Conservation (phyloP, 2,113 vertebrate species). For the Saimiri boliviensis region DNA sequence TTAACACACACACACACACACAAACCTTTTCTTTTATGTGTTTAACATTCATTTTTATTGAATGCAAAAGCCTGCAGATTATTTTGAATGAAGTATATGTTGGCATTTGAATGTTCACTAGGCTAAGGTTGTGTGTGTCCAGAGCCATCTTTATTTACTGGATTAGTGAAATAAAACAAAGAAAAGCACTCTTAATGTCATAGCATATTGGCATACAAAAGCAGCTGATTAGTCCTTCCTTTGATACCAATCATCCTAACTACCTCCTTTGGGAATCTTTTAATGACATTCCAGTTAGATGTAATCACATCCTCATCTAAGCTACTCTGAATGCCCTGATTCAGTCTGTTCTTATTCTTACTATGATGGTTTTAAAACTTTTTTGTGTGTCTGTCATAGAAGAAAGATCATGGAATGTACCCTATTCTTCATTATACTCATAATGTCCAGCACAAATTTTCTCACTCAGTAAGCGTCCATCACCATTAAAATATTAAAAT, state of each 20-base stretch:
- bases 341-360: background rate
- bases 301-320: background rate
- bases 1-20: background rate
- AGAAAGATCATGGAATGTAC: background rate
- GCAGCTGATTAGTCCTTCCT: background rate
- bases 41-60: slow-evolving; percentile 3
- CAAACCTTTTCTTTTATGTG: background rate
- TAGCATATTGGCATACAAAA: background rate
- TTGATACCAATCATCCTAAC: background rate
- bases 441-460: background rate
- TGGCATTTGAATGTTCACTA: background rate
- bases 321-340: background rate
- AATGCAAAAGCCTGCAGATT: background rate
- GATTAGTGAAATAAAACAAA: background rate
- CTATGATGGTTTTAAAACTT: background rate
- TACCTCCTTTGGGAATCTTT: background rate
- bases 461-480: background rate
- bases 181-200: background rate
- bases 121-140: background rate
- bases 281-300: background rate
- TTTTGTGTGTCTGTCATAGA: background rate
- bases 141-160: background rate
- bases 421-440: background rate
- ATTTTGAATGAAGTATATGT: background rate
- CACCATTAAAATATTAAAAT: background rate